Conservation (phyloP, 2,797 vertebrate species). For the Antrozous pallidus region DNA sequence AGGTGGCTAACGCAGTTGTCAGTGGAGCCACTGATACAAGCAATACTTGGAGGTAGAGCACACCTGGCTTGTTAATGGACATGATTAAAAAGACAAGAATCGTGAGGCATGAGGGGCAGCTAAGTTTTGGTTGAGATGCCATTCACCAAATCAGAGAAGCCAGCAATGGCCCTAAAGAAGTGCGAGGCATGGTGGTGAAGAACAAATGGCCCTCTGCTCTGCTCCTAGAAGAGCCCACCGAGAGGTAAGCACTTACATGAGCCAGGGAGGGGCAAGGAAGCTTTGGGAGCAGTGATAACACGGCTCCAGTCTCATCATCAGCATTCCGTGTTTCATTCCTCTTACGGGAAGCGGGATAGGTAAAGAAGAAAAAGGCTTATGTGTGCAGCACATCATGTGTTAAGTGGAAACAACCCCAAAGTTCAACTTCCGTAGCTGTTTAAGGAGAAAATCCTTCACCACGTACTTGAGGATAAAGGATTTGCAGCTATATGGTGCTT, state of each 20-base stretch:
- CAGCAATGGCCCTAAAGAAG: background rate
- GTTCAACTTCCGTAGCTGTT: conserved; percentile 69
- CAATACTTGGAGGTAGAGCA: background rate
- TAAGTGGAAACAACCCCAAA: conserved; percentile 71
- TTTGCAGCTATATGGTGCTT: conserved; percentile 77
- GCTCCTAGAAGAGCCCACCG: background rate
- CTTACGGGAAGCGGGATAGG: background rate
- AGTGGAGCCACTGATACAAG: background rate
- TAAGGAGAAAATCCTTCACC: conserved; percentile 76
- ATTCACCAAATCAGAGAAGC: background rate
- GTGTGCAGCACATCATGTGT: conserved; percentile 51
- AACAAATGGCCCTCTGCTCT: background rate
- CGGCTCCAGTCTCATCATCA: background rate
- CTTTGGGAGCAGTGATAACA: conserved; percentile 19
- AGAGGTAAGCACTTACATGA: background rate
- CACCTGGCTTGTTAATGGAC: background rate
- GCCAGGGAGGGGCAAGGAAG: background rate
- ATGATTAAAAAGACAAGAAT: background rate
- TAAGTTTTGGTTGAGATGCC: background rate
- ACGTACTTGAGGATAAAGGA: conserved; percentile 73
- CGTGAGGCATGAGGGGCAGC: background rate
- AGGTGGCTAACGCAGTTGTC: background rate
- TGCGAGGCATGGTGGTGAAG: background rate
- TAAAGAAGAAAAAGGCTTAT: conserved; percentile 48
- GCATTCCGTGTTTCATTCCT: conserved; percentile 45